Percentiles rank a stretch among this genome's conserved stretches.
phyloP scores from a whole-genome alignment of 2,888 invertebrate genomes.

The Strigamia transsilvanica region DNA sequence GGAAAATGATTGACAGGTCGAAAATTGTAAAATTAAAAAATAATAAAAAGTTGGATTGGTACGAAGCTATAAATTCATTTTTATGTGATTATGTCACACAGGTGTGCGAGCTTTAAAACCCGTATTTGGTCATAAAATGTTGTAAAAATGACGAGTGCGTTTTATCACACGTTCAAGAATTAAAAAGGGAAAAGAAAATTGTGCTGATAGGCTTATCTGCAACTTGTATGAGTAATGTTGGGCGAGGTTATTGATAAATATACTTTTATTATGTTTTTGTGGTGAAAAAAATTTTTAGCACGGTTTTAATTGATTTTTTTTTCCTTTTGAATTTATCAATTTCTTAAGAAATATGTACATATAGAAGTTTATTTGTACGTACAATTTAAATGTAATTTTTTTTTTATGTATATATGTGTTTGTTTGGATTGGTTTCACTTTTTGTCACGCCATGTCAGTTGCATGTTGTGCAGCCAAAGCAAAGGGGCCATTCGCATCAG shows the following conservation, averaged over 20 bases:
- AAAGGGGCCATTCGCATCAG: background rate
- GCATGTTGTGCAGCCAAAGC: background rate
- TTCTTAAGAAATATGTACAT: too few relatives aligned
- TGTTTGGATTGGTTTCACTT: background rate
- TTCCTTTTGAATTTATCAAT: background rate
- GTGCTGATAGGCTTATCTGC: background rate
- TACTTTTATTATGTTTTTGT: background rate
- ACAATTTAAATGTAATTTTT: background rate
- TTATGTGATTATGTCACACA: constrained; percentile 3
- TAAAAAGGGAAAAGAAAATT: background rate
- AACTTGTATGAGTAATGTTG: background rate
- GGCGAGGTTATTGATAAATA: background rate
- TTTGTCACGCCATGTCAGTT: constrained; percentile 32
- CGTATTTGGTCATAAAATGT: background rate
- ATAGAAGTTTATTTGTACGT: too few relatives aligned
- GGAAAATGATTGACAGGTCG: background rate
- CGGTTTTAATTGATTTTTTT: background rate
- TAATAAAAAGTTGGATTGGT: background rate
- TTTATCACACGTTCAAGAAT: background rate
- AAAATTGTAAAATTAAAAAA: constrained; percentile 1
- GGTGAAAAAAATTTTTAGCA: background rate
- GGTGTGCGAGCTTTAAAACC: background rate
- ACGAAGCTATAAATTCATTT: background rate
- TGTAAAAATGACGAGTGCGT: background rate
- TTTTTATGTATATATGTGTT: background rate